phyloP scores from a whole-genome alignment of 2,797 vertebrate species.

The Pangasius sanitwongsei region DNA sequence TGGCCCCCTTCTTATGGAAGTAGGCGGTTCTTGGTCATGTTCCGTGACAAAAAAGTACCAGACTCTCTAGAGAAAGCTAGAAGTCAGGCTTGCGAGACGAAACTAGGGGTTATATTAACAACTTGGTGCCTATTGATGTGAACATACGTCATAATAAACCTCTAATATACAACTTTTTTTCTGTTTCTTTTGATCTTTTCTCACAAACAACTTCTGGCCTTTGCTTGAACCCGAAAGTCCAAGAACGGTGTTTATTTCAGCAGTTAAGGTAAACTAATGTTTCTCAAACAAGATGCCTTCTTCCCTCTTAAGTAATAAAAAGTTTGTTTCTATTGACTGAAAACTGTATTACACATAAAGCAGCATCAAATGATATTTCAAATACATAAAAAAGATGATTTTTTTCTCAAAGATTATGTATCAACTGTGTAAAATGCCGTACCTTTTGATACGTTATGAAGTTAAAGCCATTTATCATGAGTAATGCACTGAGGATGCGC shows the following conservation, averaged over 20 bases:
- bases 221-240: neutral
- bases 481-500: neutral
- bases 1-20: neutral
- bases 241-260: neutral
- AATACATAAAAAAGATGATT: neutral
- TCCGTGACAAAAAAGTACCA: neutral
- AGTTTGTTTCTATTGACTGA: neutral
- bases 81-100: neutral
- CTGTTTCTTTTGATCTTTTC: neutral
- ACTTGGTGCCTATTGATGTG: neutral
- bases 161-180: neutral
- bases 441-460: neutral
- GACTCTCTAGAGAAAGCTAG: neutral
- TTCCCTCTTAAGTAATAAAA: neutral
- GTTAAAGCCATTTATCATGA: neutral
- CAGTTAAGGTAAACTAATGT: neutral
- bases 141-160: neutral
- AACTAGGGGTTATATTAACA: neutral
- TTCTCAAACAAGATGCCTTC: neutral
- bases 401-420: neutral
- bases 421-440: neutral
- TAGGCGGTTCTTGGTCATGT: neutral
- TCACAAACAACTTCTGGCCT: neutral
- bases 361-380: neutral
- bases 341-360: neutral